Conservation (phyloP, 2,113 vertebrate species). For the Tauraco erythrolophus region DNA sequence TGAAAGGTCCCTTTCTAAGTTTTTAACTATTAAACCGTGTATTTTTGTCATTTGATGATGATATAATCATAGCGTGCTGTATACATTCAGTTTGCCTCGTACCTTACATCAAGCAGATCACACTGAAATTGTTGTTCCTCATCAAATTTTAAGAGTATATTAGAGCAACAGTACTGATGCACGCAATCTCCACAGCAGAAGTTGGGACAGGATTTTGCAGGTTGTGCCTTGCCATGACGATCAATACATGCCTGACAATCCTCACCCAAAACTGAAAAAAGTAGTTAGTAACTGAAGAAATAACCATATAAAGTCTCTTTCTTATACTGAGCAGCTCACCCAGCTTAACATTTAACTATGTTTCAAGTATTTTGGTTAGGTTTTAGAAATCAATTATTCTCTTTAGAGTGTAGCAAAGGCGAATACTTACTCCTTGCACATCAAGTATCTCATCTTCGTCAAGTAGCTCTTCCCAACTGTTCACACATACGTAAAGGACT, state of each 20-base stretch:
- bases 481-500: neutral
- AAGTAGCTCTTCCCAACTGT: neutral
- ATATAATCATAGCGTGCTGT: neutral
- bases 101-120: neutral
- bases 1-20: neutral
- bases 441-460: neutral
- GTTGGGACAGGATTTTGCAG: neutral
- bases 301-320: neutral
- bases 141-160: neutral
- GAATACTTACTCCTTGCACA: neutral
- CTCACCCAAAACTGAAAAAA: slow-evolving; percentile 31
- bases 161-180: slow-evolving; percentile 45
- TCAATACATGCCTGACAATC: neutral
- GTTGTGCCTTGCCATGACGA: neutral
- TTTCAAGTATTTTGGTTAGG: neutral
- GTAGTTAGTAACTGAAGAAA: neutral
- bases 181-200: slow-evolving; percentile 68
- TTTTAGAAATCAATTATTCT: neutral
- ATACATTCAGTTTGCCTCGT: neutral
- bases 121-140: neutral
- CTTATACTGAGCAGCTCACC: neutral
- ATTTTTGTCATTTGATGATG: neutral
- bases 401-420: neutral
- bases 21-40: neutral
- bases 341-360: neutral